Base-by-base conservation (phyloP, 2,888 invertebrate genomes). In the Tenthredo scrophulariae region DNA sequence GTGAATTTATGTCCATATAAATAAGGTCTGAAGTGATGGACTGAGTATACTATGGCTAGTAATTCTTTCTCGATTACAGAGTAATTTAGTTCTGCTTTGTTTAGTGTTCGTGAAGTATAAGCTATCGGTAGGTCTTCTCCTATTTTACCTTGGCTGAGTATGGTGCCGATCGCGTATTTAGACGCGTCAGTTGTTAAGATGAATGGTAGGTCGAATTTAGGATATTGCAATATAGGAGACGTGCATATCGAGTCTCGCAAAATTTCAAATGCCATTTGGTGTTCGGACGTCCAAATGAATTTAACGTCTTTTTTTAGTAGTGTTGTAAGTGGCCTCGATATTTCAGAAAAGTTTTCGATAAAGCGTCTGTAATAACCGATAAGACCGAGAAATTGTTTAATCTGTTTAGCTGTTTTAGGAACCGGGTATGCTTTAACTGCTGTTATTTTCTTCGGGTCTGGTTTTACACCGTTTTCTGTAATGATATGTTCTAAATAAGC, bases 401-500 rank as follows among this genome's bases (percentile, higher is more conserved):
- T 40, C 13, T 89, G 86, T 75, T 87, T 89, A 0, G 77, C 22
- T 10, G 43, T 84, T 26, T 79, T 85, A 0, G 90, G 90, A 0
- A n/a, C 43, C 7, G 88, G 88, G 2, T 87, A 89, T 7, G 87
- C n/a, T n/a, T n/a, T n/a, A n/a, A n/a, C n/a, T n/a, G n/a, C 85
- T 85, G 84, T 82, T 5, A 88, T 43, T 83, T 89, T 89, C 33
- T 85, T 84, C 0, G 87, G 86, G 77, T 90, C 85, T 0, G 91
- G 90, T 85, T 84, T 85, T 0, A 91, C 87, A 7, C 89, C 91
- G 3, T 89, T 77, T 46, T 87, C 87, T 0, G 87, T 86, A 10
- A 90, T 89, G 50, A 88, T 80, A 84, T 89, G 90, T 1, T 90
- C 90, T 62, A 90, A 82, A 72, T 89, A 92, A 70, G 54, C 74